These are phyloP conservation scores for Rhodeus uyekii DNA, from an alignment of 2,797 vertebrate species.

Conservation along the genomic window DNA sequence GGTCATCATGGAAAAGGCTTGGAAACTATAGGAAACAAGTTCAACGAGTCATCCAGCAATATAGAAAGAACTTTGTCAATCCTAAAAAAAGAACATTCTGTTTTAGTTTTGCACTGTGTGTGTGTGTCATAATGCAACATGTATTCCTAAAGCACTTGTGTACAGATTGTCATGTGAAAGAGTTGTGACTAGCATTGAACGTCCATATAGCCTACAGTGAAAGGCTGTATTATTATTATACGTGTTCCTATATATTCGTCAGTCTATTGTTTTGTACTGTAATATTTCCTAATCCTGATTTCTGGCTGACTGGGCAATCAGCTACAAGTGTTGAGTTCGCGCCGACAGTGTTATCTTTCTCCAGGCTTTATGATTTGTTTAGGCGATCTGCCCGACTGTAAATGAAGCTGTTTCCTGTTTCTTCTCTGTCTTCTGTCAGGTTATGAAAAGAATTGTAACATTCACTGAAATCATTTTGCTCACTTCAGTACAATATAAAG, in stretches of 20 bases:
- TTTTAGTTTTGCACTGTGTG: constrained; percentile 32
- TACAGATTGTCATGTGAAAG: constrained; percentile 40
- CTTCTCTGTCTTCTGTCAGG: constrained; percentile 14
- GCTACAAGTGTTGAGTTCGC: constrained; percentile 55
- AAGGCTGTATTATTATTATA: constrained; percentile 19
- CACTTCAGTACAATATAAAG: constrained; percentile 30
- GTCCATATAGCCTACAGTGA: constrained; percentile 7
- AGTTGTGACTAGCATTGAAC: neutral
- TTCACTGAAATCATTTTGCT: constrained; percentile 23
- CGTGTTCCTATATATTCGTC: constrained; percentile 16
- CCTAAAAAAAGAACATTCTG: constrained; percentile 8
- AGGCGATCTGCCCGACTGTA: constrained; percentile 49
- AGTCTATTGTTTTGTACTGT: constrained; percentile 45
- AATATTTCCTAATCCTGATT: constrained; percentile 37
- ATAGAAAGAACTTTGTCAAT: neutral
- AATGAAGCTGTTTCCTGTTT: constrained; percentile 44
- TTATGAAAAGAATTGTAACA: constrained; percentile 14
- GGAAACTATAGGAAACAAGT: constrained; percentile 2
- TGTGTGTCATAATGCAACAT: constrained; percentile 23
- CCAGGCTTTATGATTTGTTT: constrained; percentile 53
- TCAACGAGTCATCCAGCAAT: neutral
- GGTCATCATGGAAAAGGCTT: constrained; percentile 38
- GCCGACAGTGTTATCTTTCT: constrained; percentile 63
- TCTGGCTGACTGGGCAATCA: constrained; percentile 23
- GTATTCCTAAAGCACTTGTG: constrained; percentile 54